Evolutionary conservation across 2,113 vertebrate genomes (phyloP).

Genomic region (Meles meles): DNA sequence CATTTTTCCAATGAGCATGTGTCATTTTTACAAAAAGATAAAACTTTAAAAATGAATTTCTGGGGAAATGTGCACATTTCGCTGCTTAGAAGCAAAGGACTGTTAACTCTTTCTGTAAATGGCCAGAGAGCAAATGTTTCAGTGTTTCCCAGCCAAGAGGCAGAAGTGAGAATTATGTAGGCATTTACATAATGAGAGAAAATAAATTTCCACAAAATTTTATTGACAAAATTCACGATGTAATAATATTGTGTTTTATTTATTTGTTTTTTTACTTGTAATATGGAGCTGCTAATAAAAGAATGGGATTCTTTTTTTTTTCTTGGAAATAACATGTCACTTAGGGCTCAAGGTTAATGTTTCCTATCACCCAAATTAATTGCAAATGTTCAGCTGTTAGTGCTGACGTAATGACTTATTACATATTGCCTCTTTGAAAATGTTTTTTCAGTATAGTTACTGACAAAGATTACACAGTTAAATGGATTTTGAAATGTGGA

Average conservation of each 20-base stretch:
- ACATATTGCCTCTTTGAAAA: neutral
- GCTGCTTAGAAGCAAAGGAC: neutral
- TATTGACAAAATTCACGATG: neutral
- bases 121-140: neutral
- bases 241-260: neutral
- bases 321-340: neutral
- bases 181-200: neutral
- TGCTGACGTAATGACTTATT: neutral
- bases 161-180: neutral
- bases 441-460: neutral
- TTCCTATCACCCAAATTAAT: neutral
- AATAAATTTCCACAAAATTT: neutral
- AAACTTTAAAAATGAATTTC: neutral
- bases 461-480: neutral
- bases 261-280: neutral
- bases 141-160: neutral
- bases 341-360: neutral
- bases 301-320: neutral
- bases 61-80: neutral
- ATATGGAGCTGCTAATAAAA: neutral
- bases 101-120: neutral
- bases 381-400: neutral
- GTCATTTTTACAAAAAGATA: neutral
- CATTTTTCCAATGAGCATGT: neutral
- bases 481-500: slow-evolving; percentile 6